Percentiles rank a stretch among this genome's conserved stretches.
Conservation (phyloP, 2,113 vertebrate species). For the Ardeotis arabs region DNA sequence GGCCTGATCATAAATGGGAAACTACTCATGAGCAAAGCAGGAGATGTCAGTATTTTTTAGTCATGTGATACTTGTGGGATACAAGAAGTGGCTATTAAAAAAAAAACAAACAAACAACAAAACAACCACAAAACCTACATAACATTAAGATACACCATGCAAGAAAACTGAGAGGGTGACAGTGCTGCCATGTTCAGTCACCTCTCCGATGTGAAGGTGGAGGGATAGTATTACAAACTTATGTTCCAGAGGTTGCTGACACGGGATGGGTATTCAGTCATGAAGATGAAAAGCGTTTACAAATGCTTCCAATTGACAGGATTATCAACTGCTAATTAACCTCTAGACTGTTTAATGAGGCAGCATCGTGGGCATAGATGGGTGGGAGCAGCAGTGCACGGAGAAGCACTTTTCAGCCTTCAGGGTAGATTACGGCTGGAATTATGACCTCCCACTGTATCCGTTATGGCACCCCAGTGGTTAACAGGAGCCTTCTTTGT, state of each 20-base stretch:
- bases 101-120: neutral
- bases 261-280: neutral
- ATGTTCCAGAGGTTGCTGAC: neutral
- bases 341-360: neutral
- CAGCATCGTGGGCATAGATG: neutral
- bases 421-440: neutral
- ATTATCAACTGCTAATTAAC: neutral
- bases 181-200: neutral
- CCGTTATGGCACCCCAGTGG: conserved; percentile 71
- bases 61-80: neutral
- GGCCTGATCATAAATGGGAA: neutral
- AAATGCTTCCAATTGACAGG: neutral
- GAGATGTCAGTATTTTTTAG: neutral
- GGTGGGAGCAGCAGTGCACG: neutral
- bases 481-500: conserved; percentile 86
- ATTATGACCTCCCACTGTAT: neutral
- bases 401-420: neutral
- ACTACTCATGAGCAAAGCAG: neutral
- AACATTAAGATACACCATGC: neutral
- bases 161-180: neutral
- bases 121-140: neutral
- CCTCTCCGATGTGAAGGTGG: neutral
- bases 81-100: neutral
- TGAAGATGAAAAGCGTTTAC: neutral
- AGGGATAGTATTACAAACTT: neutral